Percentiles rank a stretch among this genome's conserved stretches.
These are phyloP conservation scores for Bactericera cockerelli DNA, from an alignment of 1,140 invertebrate genomes.

Conservation along the genomic window DNA sequence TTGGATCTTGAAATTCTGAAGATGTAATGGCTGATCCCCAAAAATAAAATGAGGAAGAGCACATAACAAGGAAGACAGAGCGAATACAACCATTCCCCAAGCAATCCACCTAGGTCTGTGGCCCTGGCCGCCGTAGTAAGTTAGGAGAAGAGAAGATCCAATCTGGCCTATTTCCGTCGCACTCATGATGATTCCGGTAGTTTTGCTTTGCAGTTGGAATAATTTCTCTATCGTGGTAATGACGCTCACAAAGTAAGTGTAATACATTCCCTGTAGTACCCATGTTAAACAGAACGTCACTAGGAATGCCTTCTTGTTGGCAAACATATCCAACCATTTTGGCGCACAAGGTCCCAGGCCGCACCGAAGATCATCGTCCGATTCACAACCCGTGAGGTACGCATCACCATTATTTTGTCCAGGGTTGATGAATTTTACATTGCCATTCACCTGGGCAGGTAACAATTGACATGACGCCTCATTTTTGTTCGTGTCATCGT, in stretches of 20 bases:
- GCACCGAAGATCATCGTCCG: slow-evolving; percentile 36
- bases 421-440: not conserved
- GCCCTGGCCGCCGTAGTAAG: slow-evolving; percentile 83
- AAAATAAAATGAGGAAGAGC: slow-evolving; percentile 68
- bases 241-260: slow-evolving; percentile 89
- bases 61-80: slow-evolving; percentile 71
- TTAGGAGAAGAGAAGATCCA: slow-evolving; percentile 68
- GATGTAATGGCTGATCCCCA: slow-evolving; percentile 48
- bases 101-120: slow-evolving; percentile 94
- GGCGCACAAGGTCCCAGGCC: slow-evolving; percentile 53
- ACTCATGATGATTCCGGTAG: slow-evolving; percentile 81
- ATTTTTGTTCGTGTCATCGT: not conserved
- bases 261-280: slow-evolving; percentile 85
- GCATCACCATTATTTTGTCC: not conserved
- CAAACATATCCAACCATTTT: slow-evolving; percentile 54
- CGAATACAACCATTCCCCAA: slow-evolving; percentile 80
- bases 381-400: not conserved
- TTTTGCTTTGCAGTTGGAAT: slow-evolving; percentile 88
- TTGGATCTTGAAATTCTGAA: not conserved
- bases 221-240: slow-evolving; percentile 95
- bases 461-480: not conserved
- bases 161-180: slow-evolving; percentile 93
- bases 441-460: not conserved
- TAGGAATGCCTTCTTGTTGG: slow-evolving; percentile 79
- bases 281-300: slow-evolving; percentile 73